A percentile compares a stretch with the other conserved stretches of the same genome.
These are phyloP conservation scores for Muscina levida DNA, from an alignment of 2,888 invertebrate genomes.

Conservation along the genomic window DNA sequence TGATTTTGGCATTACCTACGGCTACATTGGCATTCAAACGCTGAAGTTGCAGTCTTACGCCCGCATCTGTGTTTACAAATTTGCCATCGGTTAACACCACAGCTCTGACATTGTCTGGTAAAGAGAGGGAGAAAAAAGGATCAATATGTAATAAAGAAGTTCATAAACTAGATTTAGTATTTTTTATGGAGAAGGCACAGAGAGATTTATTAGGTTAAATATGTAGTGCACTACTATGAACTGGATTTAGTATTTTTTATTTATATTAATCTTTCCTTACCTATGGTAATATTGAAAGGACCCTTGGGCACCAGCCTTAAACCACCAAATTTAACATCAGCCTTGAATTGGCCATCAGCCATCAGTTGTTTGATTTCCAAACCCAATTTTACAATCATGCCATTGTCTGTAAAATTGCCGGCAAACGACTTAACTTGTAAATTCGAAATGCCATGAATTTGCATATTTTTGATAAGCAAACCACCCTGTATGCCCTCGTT, in stretches of 20 bases:
- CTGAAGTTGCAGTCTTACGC: slow-evolving; percentile 73
- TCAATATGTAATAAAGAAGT: neutral
- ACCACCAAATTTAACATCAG: slow-evolving; percentile 83
- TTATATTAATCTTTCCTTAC: no score
- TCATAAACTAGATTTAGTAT: neutral
- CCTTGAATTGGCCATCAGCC: slow-evolving; percentile 83
- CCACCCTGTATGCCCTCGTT: slow-evolving; percentile 78
- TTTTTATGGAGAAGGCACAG: no score
- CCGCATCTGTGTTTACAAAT: slow-evolving; percentile 71
- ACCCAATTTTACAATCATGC: slow-evolving; percentile 83
- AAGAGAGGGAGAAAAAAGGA: neutral
- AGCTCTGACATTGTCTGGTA: slow-evolving; percentile 74
- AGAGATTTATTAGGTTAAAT: neutral
- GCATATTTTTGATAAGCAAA: slow-evolving; percentile 77
- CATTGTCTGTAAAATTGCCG: slow-evolving; percentile 82
- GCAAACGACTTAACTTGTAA: slow-evolving; percentile 82
- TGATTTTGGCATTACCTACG: slow-evolving; percentile 73
- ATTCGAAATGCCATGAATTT: slow-evolving; percentile 82
- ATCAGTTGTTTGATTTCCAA: slow-evolving; percentile 82
- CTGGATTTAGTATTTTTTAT: neutral
- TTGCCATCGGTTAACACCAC: slow-evolving; percentile 75
- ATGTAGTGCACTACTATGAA: neutral
- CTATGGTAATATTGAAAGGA: slow-evolving; percentile 82
- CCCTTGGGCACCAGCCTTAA: slow-evolving; percentile 84
- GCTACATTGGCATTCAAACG: slow-evolving; percentile 75